Base-by-base conservation (phyloP, 2,888 invertebrate species). In the Agyllia agylla region DNA sequence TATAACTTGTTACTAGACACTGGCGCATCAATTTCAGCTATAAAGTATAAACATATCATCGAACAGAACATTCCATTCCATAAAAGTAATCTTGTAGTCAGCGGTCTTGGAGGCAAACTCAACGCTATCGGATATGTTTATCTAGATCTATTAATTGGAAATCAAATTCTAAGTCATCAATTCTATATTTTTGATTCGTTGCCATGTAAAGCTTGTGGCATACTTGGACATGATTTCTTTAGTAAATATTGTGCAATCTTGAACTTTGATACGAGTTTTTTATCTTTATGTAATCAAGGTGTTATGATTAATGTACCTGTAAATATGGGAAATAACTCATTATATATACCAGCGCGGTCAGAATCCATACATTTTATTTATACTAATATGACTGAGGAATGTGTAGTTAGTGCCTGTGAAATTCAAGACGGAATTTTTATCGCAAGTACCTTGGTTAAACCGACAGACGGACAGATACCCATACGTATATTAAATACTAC, bases 401-500 rank as follows among this genome's bases (percentile, higher is more conserved):
- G 87, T 64, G 84, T 89, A 2, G 33, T 89, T 57, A 85, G 75
- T 70, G 24, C 87, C 15, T 24, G 38, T n/a, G 81, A 86, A 84
- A 15, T 86, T 15, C 75, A 20, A 24, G 57, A 86, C 3, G 85
- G 85, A 30, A 78, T 87, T 27, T 87, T 78, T 57, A 38, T 87
- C 27, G 89, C 89, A 20, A 83, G 82, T 27, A 31, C 64, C 20
- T 30, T 86, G 24, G 89, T 82, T n/a, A 89, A 70, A 57, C 85
- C 84, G 4, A 17, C 35, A 42, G 75, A 86, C 33, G 83, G 84
- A 2, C 49, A 24, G n/a, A 80, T 89, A 84, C 89, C 88, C 27
- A 83, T 91, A 42, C 77, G 79, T 73, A 87, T 90, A 27, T 80
- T 90, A 86, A 91, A 91, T 73, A 88, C 87, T 17, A 90, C 57